These are phyloP conservation scores for Falco naumanni DNA, from an alignment of 2,797 vertebrate genomes.

Conservation along the genomic window DNA sequence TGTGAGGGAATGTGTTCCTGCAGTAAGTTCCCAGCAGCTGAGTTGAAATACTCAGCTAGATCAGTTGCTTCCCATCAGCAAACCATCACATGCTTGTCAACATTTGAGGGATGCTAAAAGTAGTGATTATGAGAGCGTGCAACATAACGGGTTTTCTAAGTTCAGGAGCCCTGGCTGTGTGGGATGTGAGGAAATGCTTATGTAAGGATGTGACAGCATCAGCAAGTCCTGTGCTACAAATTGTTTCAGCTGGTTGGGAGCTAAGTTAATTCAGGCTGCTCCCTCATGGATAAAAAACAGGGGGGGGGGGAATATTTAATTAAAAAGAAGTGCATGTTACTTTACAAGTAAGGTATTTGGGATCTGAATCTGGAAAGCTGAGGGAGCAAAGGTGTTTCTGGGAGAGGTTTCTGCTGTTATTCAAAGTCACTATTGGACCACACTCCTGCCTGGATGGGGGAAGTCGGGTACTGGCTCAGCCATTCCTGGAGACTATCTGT, in stretches of 20 bases:
- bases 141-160: constrained; percentile 3
- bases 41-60: not conserved
- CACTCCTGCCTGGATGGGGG: not conserved
- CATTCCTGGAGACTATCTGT: not conserved
- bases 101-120: constrained; percentile 36
- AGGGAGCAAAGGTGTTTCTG: not conserved
- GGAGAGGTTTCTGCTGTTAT: not conserved
- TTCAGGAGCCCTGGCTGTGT: constrained; percentile 35
- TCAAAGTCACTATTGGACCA: not conserved
- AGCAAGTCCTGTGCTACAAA: constrained; percentile 22
- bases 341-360: not conserved
- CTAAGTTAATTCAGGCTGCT: constrained; percentile 23
- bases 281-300: not conserved
- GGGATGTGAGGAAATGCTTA: constrained; percentile 60
- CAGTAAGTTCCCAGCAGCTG: not conserved
- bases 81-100: constrained; percentile 44
- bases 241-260: constrained; percentile 35
- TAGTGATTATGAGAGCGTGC: not conserved
- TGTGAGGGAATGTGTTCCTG: not conserved
- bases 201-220: constrained; percentile 46
- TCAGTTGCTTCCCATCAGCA: not conserved
- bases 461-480: not conserved
- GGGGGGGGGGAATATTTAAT: not conserved
- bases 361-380: not conserved
- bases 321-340: not conserved